Conservation (phyloP, 2,113 vertebrate species). For the Holacanthus passer region DNA sequence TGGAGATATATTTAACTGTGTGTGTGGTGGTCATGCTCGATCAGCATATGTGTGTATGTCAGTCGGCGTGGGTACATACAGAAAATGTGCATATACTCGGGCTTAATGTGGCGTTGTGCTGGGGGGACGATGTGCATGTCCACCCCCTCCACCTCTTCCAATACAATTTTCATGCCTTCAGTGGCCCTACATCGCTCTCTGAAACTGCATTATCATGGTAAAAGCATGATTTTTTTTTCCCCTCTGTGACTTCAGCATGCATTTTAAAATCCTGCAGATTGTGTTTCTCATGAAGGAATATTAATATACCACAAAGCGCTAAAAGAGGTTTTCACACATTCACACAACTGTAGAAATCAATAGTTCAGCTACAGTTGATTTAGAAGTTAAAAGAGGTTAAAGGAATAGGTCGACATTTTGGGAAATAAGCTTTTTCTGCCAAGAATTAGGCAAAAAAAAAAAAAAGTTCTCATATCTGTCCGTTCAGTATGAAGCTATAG, state of each 20-base stretch:
- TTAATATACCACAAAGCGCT: background rate
- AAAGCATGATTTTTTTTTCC: background rate
- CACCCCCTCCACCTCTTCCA: slow-evolving; percentile 1
- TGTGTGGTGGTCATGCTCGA: slow-evolving; percentile 1
- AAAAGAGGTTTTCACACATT: background rate
- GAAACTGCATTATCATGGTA: slow-evolving; percentile 22
- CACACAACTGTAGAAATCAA: background rate
- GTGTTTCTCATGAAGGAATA: background rate
- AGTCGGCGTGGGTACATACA: background rate
- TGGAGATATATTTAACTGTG: background rate
- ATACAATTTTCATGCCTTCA: slow-evolving; percentile 51
- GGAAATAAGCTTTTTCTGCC: background rate
- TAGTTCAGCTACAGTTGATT: background rate
- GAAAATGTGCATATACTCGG: background rate
- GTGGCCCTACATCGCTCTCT: slow-evolving; percentile 1
- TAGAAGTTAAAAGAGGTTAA: background rate
- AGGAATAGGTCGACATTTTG: background rate
- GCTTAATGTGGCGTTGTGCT: slow-evolving; percentile 8
- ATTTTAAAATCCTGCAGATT: slow-evolving; percentile 4
- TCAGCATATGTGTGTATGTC: slow-evolving; percentile 13
- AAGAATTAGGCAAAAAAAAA: background rate
- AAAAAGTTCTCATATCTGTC: background rate
- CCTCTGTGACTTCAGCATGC: background rate
- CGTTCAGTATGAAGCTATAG: background rate
- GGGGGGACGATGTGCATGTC: background rate